These are phyloP conservation scores for Aphidius gifuensis DNA, from an alignment of 1,140 invertebrate genomes.

Conservation along the genomic window DNA sequence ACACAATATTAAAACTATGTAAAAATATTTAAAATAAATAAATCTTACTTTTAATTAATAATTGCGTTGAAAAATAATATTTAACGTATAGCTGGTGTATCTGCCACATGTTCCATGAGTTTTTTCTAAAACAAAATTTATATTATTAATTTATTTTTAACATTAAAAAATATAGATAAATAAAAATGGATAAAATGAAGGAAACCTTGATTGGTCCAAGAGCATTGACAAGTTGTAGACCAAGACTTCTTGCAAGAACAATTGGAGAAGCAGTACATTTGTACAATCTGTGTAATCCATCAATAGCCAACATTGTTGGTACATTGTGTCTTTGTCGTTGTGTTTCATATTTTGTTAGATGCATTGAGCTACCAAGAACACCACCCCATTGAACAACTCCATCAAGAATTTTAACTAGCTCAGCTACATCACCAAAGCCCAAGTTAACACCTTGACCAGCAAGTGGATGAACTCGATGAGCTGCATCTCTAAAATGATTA, in stretches of 20 bases:
- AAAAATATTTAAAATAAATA: conserved; percentile 7
- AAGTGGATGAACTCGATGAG: conserved; percentile 92
- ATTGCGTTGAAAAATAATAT: not conserved
- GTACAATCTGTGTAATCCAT: conserved; percentile 85
- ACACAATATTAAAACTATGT: conserved; percentile 2
- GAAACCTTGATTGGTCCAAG: conserved; percentile 74
- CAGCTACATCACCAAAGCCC: conserved; percentile 88
- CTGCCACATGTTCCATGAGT: conserved; percentile 35
- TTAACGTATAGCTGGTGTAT: conserved; percentile 19
- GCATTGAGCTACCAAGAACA: conserved; percentile 59
- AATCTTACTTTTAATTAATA: not conserved
- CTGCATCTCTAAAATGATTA: conserved; percentile 75
- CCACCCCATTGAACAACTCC: conserved; percentile 71
- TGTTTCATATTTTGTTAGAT: conserved; percentile 82
- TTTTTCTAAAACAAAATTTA: conserved; percentile 31
- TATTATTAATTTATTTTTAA: conserved; percentile 4
- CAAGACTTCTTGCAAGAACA: conserved; percentile 79
- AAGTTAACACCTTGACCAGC: conserved; percentile 97
- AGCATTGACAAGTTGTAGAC: conserved; percentile 80
- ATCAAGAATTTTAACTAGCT: conserved; percentile 68
- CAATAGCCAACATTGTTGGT: conserved; percentile 82
- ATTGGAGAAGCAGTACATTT: conserved; percentile 71
- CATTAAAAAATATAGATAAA: not conserved
- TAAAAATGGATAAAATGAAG: conserved; percentile 1
- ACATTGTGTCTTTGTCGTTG: conserved; percentile 81